A percentile compares a stretch with the other conserved stretches of the same genome.
These are phyloP conservation scores for Tachina grossa DNA, from an alignment of 2,888 invertebrate genomes.

Conservation along the genomic window DNA sequence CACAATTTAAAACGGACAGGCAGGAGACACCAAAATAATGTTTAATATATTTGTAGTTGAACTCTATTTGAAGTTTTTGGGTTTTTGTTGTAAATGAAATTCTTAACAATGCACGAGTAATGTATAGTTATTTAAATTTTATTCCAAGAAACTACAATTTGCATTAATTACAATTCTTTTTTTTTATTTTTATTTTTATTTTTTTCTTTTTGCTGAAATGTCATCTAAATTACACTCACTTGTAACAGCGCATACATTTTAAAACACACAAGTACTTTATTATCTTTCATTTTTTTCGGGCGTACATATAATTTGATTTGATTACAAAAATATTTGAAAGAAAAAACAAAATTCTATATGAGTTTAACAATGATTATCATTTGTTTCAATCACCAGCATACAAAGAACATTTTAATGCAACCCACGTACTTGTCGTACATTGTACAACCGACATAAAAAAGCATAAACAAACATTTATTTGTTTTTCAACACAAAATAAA, in stretches of 20 bases:
- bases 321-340: constrained; percentile 30
- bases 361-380: constrained; percentile 53
- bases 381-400: constrained; percentile 58
- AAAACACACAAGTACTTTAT: not conserved
- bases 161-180: constrained; percentile 42
- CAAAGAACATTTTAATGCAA: constrained; percentile 61
- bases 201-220: constrained; percentile 22
- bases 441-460: constrained; percentile 48
- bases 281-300: constrained; percentile 46
- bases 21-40: not conserved
- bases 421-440: constrained; percentile 68
- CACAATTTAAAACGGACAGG: constrained; percentile 12
- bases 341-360: constrained; percentile 5
- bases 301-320: constrained; percentile 47
- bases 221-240: constrained; percentile 51
- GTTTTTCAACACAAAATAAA: constrained; percentile 54
- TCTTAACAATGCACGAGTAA: not conserved
- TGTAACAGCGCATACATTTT: constrained; percentile 6
- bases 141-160: constrained; percentile 54
- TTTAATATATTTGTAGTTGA: constrained; percentile 1
- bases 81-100: not conserved
- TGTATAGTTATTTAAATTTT: constrained; percentile 24
- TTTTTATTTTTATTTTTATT: no score
- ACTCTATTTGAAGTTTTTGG: constrained; percentile 5
- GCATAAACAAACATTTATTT: constrained; percentile 39